Percentiles rank a stretch among this genome's conserved stretches.
phyloP scores from a whole-genome alignment of 2,888 invertebrate species.

The Heliconius sara region DNA sequence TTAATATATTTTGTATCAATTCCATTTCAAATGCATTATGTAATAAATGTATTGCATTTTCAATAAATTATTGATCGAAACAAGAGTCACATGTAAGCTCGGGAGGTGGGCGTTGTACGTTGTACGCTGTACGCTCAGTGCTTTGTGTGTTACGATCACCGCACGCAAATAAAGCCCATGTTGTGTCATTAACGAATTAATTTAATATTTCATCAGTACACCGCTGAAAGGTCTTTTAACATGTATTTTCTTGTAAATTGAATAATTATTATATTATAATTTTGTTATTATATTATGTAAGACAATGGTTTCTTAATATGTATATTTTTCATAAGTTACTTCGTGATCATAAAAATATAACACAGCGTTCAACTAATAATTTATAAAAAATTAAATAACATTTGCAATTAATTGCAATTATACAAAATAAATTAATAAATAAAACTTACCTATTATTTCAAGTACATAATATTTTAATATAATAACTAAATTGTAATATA shows the following conservation, averaged over 20 bases:
- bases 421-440: too few species aligned
- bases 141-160: constrained; percentile 41
- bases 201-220: constrained; percentile 28
- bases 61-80: constrained; percentile 65
- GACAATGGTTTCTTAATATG: neutral
- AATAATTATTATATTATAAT: neutral
- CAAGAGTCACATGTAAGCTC: constrained; percentile 50
- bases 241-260: constrained; percentile 9
- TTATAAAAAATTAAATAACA: too few species aligned
- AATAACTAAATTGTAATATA: neutral
- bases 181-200: constrained; percentile 35
- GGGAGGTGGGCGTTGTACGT: constrained; percentile 59
- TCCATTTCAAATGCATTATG: neutral
- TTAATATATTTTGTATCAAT: neutral
- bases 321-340: too few species aligned
- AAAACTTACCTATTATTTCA: too few species aligned
- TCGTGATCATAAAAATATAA: neutral
- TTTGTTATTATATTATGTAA: neutral
- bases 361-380: too few species aligned
- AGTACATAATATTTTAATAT: too few species aligned
- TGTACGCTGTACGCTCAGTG: constrained; percentile 42
- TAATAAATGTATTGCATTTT: constrained; percentile 67
- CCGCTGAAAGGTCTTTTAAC: constrained; percentile 18
- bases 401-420: too few species aligned
- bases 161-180: constrained; percentile 31